Evolutionary conservation across 1,140 invertebrate genomes (phyloP), one percentile per base, ranked within the genome.

Genomic region (Drosophila hydei): DNA sequence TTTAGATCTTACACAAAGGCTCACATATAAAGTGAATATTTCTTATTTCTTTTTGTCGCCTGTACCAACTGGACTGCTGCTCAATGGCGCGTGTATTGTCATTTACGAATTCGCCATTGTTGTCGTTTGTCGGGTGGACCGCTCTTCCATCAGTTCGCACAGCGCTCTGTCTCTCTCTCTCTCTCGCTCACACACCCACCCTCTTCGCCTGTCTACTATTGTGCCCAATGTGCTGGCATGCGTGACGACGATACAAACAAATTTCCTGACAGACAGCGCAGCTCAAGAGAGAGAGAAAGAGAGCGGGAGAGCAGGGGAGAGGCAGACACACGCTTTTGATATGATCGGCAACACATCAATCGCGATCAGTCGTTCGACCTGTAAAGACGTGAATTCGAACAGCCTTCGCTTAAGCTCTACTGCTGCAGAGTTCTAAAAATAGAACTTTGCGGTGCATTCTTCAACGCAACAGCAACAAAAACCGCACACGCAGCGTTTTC

Each of bases 201-300:
- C 50, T 18, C 30, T 14, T n/a, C 23, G 50, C 23, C 27, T 18
- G 43, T 42, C 38, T 59, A 69, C 64, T 65, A 83, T 90, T 90
- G 89, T 90, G 83, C 89, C 75, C 59, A 85, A 90, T 91, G 85
- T 73, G 73, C 72, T 75, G 80, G 84, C 89, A 90, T 90, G 89
- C 89, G 89, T 90, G 89, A 91, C 89, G 83, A 72, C 70, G 80
- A 75, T 81, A 72, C 74, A 80, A 89, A 78, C 79, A 89, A 89
- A 85, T 85, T 85, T 85, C 83, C 81, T 85, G 81, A 81, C 18
- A 58, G 6, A 56, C 14, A 23, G 19, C 19, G 48, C 16, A 70
- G 30, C 40, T 19, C 43, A 4, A 38, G 19, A 38, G 38, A 60
- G 21, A 55, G 40, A 21, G 25, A 25, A 21, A 14, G 21, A 43